phyloP scores from a whole-genome alignment of 1,140 invertebrate genomes.

The Heliothis subflexa region DNA sequence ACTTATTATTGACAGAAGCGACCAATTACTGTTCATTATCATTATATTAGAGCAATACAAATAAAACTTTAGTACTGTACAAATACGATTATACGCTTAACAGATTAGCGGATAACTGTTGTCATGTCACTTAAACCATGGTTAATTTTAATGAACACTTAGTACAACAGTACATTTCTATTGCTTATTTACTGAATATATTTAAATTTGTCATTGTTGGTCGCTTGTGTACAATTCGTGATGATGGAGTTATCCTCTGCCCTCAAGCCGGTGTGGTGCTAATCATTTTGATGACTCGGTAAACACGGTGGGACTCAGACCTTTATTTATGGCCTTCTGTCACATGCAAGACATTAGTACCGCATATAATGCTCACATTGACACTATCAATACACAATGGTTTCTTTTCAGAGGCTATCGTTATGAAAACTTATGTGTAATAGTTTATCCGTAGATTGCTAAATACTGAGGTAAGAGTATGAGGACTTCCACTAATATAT shows the following conservation, averaged over 20 bases:
- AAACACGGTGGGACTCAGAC: slow-evolving; percentile 40
- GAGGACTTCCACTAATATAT: too few species aligned
- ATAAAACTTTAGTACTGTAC: not conserved
- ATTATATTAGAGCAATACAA: not conserved
- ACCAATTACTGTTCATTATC: not conserved
- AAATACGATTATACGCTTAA: slow-evolving; percentile 6
- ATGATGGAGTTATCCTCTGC: slow-evolving; percentile 14
- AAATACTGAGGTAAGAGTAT: too few species aligned
- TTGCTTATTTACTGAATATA: slow-evolving; percentile 9
- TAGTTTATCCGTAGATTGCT: not conserved
- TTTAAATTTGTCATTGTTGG: slow-evolving; percentile 24
- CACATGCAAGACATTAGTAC: slow-evolving; percentile 49
- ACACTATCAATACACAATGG: slow-evolving; percentile 19
- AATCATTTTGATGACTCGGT: slow-evolving; percentile 33
- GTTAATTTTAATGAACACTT: slow-evolving; percentile 11
- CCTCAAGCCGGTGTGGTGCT: slow-evolving; percentile 9
- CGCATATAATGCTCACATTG: slow-evolving; percentile 24
- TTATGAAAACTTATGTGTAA: not conserved
- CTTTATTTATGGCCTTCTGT: slow-evolving; percentile 28
- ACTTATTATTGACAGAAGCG: not conserved
- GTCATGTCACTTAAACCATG: not conserved
- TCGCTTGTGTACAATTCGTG: slow-evolving; percentile 27
- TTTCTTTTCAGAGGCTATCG: slow-evolving; percentile 6
- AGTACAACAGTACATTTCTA: slow-evolving; percentile 22
- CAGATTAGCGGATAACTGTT: not conserved